Evolutionary conservation across 2,888 invertebrate species (phyloP).

Genomic region (Drosophila emarginata): DNA sequence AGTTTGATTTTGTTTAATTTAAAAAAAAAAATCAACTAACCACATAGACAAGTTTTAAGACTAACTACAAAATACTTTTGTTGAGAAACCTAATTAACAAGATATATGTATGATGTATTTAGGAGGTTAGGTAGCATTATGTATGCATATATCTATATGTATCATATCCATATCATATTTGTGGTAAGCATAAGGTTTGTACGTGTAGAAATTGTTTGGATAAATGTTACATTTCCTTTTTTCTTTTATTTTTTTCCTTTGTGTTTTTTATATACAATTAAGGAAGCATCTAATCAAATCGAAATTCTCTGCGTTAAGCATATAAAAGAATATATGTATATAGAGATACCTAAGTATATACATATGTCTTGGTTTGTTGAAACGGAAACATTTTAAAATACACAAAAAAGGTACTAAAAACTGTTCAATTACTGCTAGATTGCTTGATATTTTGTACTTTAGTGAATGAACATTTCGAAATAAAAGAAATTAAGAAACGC

Average conservation of each 20-base stretch:
- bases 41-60: conserved; percentile 37
- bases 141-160: conserved; percentile 16
- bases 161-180: conserved; percentile 28
- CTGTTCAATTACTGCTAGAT: conserved; percentile 60
- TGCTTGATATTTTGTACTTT: conserved; percentile 69
- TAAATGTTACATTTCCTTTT: not conserved
- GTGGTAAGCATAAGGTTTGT: conserved; percentile 45
- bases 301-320: conserved; percentile 10
- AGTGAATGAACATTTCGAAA: conserved; percentile 54
- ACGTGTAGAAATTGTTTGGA: conserved; percentile 28
- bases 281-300: conserved; percentile 16
- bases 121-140: conserved; percentile 24
- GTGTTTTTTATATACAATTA: conserved; percentile 24
- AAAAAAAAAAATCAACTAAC: conserved; percentile 19
- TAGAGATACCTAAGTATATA: too few relatives aligned
- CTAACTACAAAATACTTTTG: conserved; percentile 64
- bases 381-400: conserved; percentile 39
- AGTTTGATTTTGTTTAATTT: conserved; percentile 22
- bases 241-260: conserved; percentile 1
- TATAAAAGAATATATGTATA: conserved; percentile 9
- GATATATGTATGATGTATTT: conserved; percentile 35
- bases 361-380: not conserved
- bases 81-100: conserved; percentile 72
- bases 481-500: not conserved
- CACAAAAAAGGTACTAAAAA: conserved; percentile 25